Percentiles rank a stretch among this genome's conserved stretches.
Evolutionary conservation across 2,888 invertebrate genomes (phyloP).

Genomic region (Cactoblastis cactorum): DNA sequence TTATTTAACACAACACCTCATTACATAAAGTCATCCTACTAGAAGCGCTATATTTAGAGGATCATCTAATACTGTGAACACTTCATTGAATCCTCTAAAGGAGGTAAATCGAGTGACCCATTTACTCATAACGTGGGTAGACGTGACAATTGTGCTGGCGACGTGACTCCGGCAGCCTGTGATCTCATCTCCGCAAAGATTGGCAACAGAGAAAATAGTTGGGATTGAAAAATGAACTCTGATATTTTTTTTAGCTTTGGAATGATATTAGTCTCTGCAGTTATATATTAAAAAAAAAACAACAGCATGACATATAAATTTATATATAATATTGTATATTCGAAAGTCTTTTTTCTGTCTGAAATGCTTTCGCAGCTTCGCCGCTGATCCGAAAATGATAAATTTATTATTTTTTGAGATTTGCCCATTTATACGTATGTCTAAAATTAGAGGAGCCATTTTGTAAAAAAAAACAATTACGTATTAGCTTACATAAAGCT

Average conservation of each 20-base stretch:
- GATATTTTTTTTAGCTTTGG: neutral
- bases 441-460: no score
- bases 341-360: no score
- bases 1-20: neutral
- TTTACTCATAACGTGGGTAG: slow-evolving; percentile 26
- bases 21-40: neutral
- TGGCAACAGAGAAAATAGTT: neutral
- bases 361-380: no score
- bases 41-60: neutral
- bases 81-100: slow-evolving; percentile 18
- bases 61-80: slow-evolving; percentile 6
- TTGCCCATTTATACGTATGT: no score
- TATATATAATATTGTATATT: no score
- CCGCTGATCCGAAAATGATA: no score
- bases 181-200: slow-evolving; percentile 43
- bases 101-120: slow-evolving; percentile 19
- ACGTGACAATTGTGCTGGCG: slow-evolving; percentile 63
- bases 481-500: no score
- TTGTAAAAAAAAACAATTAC: no score
- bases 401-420: no score
- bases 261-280: neutral
- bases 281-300: no score
- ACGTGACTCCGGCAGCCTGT: slow-evolving; percentile 46
- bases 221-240: neutral
- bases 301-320: no score